A percentile compares a stretch with the other conserved stretches of the same genome.
Conservation (phyloP, 2,113 vertebrate species). For the Corythornis vintsioides region DNA sequence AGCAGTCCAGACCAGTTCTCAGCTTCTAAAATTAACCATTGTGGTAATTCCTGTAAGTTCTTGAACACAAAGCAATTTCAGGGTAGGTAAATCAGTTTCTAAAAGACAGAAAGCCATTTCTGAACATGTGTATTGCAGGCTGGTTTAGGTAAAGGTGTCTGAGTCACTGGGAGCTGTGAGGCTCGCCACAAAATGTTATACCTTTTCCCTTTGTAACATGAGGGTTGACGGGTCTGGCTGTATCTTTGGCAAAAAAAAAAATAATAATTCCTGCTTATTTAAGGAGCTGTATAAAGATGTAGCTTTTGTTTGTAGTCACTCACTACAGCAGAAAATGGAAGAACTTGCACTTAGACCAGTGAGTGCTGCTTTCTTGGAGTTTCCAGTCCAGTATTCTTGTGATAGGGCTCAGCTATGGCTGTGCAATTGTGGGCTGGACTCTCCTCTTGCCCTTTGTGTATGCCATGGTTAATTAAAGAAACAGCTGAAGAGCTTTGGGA, state of each 20-base stretch:
- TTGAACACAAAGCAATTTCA: not conserved
- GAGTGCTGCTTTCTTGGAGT: fast-evolving
- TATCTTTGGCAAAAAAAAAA: not conserved
- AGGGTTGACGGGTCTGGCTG: not conserved
- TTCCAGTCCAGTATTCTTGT: not conserved
- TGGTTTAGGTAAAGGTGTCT: not conserved
- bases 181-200: not conserved
- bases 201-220: not conserved
- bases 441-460: not conserved
- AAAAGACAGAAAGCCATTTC: not conserved
- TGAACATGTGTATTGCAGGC: not conserved
- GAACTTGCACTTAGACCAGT: not conserved
- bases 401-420: not conserved
- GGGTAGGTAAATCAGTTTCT: not conserved
- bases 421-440: fast-evolving
- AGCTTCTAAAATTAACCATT: not conserved
- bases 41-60: not conserved
- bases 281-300: not conserved
- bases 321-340: not conserved
- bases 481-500: not conserved
- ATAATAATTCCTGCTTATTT: not conserved
- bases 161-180: not conserved
- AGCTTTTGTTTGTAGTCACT: not conserved
- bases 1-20: not conserved
- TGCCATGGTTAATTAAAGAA: not conserved